Conservation (phyloP, 35 echinoderm and acorn worm genomes). For the Diadema setosum region DNA sequence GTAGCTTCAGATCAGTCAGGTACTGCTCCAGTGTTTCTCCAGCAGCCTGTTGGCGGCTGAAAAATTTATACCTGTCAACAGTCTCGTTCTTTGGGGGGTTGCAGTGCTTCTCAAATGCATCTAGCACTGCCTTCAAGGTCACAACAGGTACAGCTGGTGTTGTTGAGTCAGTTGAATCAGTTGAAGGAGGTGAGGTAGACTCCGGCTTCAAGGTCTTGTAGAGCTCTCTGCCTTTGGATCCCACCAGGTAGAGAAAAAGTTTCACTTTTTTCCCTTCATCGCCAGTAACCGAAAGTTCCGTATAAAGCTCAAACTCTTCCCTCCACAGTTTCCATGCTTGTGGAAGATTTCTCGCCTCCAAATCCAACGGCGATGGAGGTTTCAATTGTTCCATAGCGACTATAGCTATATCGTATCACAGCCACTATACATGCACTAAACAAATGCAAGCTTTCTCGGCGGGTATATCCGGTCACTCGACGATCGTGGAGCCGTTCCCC, state of each 20-base stretch:
- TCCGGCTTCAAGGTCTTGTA: background rate
- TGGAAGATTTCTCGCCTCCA: background rate
- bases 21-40: conserved; percentile 24
- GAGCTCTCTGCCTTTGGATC: background rate
- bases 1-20: background rate
- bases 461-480: no score
- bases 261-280: background rate
- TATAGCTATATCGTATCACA: no score
- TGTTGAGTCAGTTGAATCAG: no score
- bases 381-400: background rate
- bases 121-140: conserved; percentile 5
- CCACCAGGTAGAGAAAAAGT: conserved; percentile 16
- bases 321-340: background rate
- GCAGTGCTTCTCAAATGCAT: conserved; percentile 7
- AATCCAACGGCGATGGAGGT: background rate
- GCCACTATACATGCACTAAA: no score
- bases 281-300: background rate
- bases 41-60: background rate
- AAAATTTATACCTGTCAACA: conserved; percentile 24
- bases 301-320: background rate
- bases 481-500: no score
- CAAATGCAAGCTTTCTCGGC: no score
- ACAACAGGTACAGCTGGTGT: no score
- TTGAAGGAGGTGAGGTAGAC: no score
- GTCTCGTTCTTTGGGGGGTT: background rate